Evolutionary conservation across 2,113 vertebrate species (phyloP).

Genomic region (Malaclemys terrapin): DNA sequence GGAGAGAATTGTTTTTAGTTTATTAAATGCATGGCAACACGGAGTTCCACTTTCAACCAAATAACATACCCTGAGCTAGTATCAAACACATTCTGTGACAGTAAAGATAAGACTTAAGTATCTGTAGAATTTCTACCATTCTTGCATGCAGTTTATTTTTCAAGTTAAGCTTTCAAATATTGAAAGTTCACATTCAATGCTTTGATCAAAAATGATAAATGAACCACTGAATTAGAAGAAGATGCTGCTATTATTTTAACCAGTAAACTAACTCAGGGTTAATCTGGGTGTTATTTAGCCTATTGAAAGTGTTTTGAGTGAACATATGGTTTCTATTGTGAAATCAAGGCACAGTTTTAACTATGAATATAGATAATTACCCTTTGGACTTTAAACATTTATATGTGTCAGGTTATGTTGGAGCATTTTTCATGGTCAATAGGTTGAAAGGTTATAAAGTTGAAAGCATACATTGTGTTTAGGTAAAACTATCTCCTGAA

Average conservation of each 20-base stretch:
- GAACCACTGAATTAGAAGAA: conserved; percentile 86
- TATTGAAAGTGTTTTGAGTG: conserved; percentile 83
- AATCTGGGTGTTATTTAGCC: conserved; percentile 84
- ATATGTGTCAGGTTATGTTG: conserved; percentile 84
- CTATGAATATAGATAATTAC: conserved; percentile 87
- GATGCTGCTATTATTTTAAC: conserved; percentile 88
- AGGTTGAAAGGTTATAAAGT: conserved; percentile 87
- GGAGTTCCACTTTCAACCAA: conserved; percentile 46
- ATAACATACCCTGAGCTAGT: conserved; percentile 52
- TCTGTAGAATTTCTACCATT: conserved; percentile 47
- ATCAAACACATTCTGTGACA: conserved; percentile 48
- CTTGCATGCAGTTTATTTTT: conserved; percentile 70
- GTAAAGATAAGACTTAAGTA: conserved; percentile 72
- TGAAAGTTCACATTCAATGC: conserved; percentile 78
- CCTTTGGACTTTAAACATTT: conserved; percentile 88
- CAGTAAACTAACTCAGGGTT: conserved; percentile 84
- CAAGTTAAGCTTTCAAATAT: conserved; percentile 80
- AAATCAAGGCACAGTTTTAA: conserved; percentile 86
- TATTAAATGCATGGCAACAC: conserved; percentile 51
- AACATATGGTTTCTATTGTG: conserved; percentile 88
- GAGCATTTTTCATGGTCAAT: conserved; percentile 84
- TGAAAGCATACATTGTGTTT: conserved; percentile 78
- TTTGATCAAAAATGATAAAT: conserved; percentile 85
- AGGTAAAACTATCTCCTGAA: conserved; percentile 59
- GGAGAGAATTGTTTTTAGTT: conserved; percentile 42